Evolutionary conservation across 2,888 invertebrate genomes (phyloP), one percentile per base, ranked within the genome.

Genomic region (Keiferia lycopersicella): DNA sequence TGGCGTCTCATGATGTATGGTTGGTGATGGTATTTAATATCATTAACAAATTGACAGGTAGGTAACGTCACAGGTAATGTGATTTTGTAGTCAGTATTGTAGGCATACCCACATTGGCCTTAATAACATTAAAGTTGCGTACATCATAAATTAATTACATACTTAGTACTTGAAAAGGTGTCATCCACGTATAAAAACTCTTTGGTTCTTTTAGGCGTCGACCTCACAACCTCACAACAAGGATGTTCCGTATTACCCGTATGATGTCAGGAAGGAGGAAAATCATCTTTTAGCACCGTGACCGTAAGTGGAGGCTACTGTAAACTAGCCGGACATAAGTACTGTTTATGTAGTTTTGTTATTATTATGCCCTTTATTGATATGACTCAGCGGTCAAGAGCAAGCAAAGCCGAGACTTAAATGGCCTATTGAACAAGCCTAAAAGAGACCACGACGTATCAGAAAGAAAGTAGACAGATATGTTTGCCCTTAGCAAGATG

Each of bases 221-320:
- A 80, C 87, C 87, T 85, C 81, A 78, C 81, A 74, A 80, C 87
- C 87, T 85, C 81, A 78, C 81, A 74, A 80, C 88, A 86, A 90
- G 89, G 90, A 81, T 84, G 84, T 89, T 86, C 84, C 87, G 87
- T 75, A 71, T 78, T 67, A 20, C 85, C 84, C 86, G 86, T 75
- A 72, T 78, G 67, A 10, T 73, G 72, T 59, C 79, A 87, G 89
- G 88, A 89, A 90, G 83, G 74, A 88, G 91, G 88, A 90, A 89
- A 87, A 82, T 76, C 50, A 50, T 50, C 50, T 50, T 2, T 18
- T 3, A 14, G 14, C n/a, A 41, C 41, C n/a, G 20, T 50, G 16
- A 20, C 20, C 16, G 14, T 48, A 16, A 53, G n/a, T 56, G 22
- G 22, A 16, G n/a, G 56, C 41, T 30, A 20, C n/a, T 11, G 56